Percentiles rank a stretch among this genome's conserved stretches.
Evolutionary conservation across 1,140 invertebrate species (phyloP).

Genomic region (Odontomachus brunneus): DNA sequence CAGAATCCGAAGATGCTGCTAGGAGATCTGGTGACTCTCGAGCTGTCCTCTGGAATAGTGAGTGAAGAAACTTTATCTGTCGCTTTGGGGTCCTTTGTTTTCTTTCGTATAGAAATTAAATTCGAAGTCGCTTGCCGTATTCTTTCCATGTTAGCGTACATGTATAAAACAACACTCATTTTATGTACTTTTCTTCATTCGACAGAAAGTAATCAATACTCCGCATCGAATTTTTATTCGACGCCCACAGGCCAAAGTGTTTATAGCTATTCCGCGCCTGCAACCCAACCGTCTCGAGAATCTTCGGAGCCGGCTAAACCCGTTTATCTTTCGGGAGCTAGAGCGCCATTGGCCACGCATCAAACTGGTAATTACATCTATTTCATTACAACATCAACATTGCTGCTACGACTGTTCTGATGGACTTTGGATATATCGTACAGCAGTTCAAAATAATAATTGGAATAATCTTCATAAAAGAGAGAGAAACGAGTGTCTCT

Average conservation of each 20-base stretch:
- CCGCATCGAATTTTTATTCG: slow-evolving; percentile 81
- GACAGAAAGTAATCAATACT: slow-evolving; percentile 80
- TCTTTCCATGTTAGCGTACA: not conserved
- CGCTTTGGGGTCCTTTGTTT: slow-evolving; percentile 24
- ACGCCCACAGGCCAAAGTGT: slow-evolving; percentile 78
- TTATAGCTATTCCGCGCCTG: slow-evolving; percentile 80
- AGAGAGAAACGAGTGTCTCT: no score
- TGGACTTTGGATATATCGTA: not conserved
- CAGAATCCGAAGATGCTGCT: slow-evolving; percentile 92
- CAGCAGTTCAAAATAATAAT: no score
- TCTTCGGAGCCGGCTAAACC: slow-evolving; percentile 79
- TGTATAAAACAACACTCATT: not conserved
- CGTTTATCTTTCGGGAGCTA: slow-evolving; percentile 79
- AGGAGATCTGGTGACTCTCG: slow-evolving; percentile 90
- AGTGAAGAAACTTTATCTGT: slow-evolving; percentile 80
- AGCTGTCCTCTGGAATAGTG: slow-evolving; percentile 93
- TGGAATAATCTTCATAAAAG: no score
- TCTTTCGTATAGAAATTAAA: slow-evolving; percentile 12
- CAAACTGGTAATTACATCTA: slow-evolving; percentile 72
- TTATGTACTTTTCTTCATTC: slow-evolving; percentile 38
- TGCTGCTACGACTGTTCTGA: not conserved
- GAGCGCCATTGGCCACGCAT: slow-evolving; percentile 78
- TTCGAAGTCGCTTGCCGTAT: not conserved
- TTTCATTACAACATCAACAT: not conserved
- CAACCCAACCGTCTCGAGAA: slow-evolving; percentile 80